Evolutionary conservation across 2,113 vertebrate genomes (phyloP).

Genomic region (Sporophila hypoxantha): DNA sequence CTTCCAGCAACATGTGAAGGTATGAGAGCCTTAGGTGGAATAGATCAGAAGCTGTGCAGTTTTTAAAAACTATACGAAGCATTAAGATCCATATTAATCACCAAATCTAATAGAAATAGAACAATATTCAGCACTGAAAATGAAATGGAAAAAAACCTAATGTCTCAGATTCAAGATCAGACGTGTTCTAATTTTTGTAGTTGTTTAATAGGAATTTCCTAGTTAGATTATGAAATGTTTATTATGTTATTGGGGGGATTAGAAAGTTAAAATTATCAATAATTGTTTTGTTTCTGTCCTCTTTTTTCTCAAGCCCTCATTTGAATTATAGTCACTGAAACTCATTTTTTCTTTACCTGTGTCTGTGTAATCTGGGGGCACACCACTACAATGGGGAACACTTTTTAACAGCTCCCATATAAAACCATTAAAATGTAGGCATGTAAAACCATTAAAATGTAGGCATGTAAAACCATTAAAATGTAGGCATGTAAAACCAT

Average conservation of each 20-base stretch:
- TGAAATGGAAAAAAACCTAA: background rate
- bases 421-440: too few relatives aligned
- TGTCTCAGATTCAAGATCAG: background rate
- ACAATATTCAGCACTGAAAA: background rate
- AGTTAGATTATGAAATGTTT: background rate
- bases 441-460: background rate
- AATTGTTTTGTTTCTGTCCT: accelerated
- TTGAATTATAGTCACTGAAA: background rate
- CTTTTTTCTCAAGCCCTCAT: background rate
- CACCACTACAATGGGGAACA: background rate
- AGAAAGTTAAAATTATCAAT: background rate
- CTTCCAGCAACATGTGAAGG: background rate
- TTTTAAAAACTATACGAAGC: background rate
- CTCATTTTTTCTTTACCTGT: background rate
- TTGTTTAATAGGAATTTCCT: background rate
- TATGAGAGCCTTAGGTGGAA: background rate
- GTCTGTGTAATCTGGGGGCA: accelerated
- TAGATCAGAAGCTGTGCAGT: background rate
- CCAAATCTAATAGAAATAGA: background rate
- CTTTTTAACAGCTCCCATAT: background rate
- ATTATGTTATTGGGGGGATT: background rate
- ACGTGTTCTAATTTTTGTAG: background rate
- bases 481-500: background rate
- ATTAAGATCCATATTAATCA: background rate
- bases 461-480: background rate